Evolutionary conservation across 2,797 vertebrate species (phyloP).

Genomic region (Falco columbarius): DNA sequence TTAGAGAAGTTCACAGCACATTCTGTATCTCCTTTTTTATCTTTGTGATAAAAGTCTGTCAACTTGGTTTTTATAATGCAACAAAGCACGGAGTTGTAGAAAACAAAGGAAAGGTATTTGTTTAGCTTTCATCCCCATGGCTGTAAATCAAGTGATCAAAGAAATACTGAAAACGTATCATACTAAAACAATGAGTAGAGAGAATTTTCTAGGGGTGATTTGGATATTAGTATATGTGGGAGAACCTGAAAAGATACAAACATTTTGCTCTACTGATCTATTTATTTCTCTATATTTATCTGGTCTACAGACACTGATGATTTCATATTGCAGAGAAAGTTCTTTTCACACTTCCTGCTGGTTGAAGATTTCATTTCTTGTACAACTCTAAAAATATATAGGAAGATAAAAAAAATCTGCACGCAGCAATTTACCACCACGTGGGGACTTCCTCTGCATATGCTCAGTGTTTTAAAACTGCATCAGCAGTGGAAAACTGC

Average conservation of each 20-base stretch:
- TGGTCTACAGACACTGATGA: background rate
- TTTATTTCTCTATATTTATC: background rate
- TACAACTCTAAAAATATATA: constrained; percentile 50
- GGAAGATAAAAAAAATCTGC: background rate
- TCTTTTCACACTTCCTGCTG: constrained; percentile 34
- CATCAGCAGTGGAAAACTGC: background rate
- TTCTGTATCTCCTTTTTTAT: constrained; percentile 7
- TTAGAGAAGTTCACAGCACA: background rate
- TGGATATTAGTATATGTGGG: background rate
- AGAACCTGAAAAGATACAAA: background rate
- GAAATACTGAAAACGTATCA: background rate
- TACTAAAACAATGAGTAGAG: background rate
- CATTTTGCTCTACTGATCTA: background rate
- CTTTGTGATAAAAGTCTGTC: background rate
- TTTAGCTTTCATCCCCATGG: background rate
- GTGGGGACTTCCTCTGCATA: constrained; percentile 27
- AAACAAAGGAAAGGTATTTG: background rate
- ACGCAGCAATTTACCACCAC: background rate
- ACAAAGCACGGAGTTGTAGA: background rate
- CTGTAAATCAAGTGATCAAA: constrained; percentile 16
- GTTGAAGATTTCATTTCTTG: constrained; percentile 32
- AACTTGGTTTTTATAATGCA: constrained; percentile 16
- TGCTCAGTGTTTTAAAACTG: constrained; percentile 13
- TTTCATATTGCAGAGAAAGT: background rate
- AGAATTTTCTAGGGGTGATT: background rate